Base-by-base conservation (phyloP, 1,140 invertebrate genomes). In the Fopius arisanus region DNA sequence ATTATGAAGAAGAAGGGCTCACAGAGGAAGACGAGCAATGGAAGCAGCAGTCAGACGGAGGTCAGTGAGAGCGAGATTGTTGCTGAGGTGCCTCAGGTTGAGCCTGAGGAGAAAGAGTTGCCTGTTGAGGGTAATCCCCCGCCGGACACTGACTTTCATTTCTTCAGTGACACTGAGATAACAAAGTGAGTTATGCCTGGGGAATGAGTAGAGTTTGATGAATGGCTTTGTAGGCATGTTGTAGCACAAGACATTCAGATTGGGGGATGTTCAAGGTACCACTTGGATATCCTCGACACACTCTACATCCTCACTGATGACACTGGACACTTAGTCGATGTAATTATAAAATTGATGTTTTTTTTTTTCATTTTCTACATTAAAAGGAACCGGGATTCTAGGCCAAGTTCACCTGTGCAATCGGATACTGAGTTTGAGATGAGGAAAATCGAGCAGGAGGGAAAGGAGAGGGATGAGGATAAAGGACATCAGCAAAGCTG, bases 341-440 rank as follows among this genome's bases (percentile, higher is more conserved):
- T 80, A 70, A 66, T 81, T 78, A 73, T 80, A 81, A 79, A 48
- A 71, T 79, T 77, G 74, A 75, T 80, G 68, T 77, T 82, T 80
- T 76, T 78, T 80, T 84, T 80, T 78, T 69, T 75, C 73, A 76
- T 78, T 81, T 84, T 79, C 77, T 69, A 74, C 72, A 76, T 54
- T 78, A 81, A 83, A 81, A 93, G 92, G 82, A 92, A 91, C 51
- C 87, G 89, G 72, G 89, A 89, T 79, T 93, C 93, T 9, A 90
- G 95, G 75, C 91, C 93, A 67, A 91, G 92, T 72, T 93, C 94
- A 28, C 95, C 96, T 6, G 92, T 96, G 41, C 96, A 97, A 85
- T 97, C 96, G 19, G 97, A 99, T 84, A 96, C 96, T 0, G 97
- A 98, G 84, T 93, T 97, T 79, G 97, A 98, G 87, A 92, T 95